These are phyloP conservation scores for Stegostoma tigrinum DNA, from an alignment of 2,113 vertebrate genomes.

Conservation along the genomic window DNA sequence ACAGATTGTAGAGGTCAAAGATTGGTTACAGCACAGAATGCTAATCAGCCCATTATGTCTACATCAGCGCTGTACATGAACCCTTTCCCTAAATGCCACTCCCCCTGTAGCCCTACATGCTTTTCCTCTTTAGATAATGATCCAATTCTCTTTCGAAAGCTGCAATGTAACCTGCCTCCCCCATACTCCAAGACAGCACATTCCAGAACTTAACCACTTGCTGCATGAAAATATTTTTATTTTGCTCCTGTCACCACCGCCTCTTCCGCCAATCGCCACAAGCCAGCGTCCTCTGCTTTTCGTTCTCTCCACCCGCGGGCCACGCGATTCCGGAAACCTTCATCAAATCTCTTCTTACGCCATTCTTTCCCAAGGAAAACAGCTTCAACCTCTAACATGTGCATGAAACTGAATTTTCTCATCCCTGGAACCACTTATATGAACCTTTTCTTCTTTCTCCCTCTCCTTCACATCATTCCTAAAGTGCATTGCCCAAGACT, in stretches of 20 bases:
- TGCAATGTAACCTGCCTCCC: background rate
- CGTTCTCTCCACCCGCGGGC: no score
- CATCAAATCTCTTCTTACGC: background rate
- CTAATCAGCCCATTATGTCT: background rate
- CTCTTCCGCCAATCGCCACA: background rate
- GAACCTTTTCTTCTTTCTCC: background rate
- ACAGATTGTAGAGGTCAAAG: background rate
- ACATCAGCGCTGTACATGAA: background rate
- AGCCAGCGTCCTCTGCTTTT: background rate
- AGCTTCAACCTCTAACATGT: background rate
- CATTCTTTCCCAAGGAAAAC: background rate
- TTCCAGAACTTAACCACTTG: background rate
- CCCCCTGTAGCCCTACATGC: background rate
- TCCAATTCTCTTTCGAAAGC: background rate
- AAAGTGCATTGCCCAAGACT: background rate
- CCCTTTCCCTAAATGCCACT: background rate
- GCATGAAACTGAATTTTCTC: background rate
- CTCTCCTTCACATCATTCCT: background rate
- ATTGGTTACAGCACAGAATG: background rate
- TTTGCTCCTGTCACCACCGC: background rate
- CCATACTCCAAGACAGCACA: background rate
- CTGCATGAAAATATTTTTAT: background rate
- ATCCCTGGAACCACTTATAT: background rate
- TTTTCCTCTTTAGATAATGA: background rate
- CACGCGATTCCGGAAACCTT: background rate